phyloP scores from a whole-genome alignment of 2,113 vertebrate species.

The Onychostoma macrolepis region DNA sequence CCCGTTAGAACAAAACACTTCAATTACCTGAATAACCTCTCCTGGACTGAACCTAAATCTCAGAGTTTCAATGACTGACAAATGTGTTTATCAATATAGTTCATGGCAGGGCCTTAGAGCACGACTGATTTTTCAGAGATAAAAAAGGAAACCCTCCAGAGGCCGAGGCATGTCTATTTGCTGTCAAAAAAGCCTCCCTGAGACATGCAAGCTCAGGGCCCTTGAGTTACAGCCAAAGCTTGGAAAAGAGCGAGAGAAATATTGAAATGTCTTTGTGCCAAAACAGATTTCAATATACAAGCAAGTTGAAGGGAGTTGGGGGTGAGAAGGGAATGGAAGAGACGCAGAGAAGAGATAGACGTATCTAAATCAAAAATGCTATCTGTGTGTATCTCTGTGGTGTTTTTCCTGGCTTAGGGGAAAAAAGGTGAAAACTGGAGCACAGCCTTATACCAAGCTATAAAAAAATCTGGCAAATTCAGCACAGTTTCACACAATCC shows the following conservation, averaged over 20 bases:
- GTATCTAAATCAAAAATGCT: slow-evolving; percentile 30
- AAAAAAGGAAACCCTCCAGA: slow-evolving; percentile 24
- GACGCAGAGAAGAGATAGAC: background rate
- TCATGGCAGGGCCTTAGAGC: slow-evolving; percentile 8
- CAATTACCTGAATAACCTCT: background rate
- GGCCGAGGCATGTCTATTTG: slow-evolving; percentile 17
- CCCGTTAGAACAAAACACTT: background rate
- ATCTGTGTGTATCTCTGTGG: slow-evolving; percentile 13
- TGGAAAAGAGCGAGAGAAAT: slow-evolving; percentile 6
- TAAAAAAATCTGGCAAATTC: slow-evolving; percentile 1
- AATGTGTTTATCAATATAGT: slow-evolving; percentile 27
- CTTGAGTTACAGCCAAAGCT: slow-evolving; percentile 30
- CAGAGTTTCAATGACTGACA: slow-evolving; percentile 11
- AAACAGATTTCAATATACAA: slow-evolving; percentile 31
- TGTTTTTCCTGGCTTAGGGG: background rate
- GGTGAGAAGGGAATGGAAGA: background rate
- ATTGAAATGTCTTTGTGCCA: slow-evolving; percentile 20
- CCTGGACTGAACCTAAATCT: background rate
- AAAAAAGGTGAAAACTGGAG: slow-evolving; percentile 12
- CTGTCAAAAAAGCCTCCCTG: slow-evolving; percentile 26
- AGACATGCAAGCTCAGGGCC: slow-evolving; percentile 17
- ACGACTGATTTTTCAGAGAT: slow-evolving; percentile 25
- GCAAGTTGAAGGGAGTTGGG: background rate
- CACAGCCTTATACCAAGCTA: background rate
- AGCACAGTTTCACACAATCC: background rate